Conservation (phyloP, 2,113 vertebrate species). For the Vimba vimba region DNA sequence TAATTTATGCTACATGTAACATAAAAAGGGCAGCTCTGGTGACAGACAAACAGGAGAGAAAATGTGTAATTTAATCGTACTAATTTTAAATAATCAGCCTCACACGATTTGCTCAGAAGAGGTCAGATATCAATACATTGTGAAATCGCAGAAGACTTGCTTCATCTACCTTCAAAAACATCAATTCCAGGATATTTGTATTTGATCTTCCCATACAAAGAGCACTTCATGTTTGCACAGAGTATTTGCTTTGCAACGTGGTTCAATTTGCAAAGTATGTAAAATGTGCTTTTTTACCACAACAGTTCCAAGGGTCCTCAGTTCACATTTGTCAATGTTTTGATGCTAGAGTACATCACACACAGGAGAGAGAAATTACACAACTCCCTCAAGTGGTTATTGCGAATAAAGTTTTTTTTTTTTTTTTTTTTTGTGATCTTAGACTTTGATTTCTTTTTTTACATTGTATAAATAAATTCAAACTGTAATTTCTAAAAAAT, state of each 20-base stretch:
- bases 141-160: not conserved
- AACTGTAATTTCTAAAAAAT: no score
- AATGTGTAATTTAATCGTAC: no score
- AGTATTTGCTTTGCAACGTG: not conserved
- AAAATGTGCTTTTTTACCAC: not conserved
- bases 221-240: conserved; percentile 18
- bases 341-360: not conserved
- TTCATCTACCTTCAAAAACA: not conserved
- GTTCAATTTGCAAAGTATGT: not conserved
- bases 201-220: conserved; percentile 16
- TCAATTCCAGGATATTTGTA: conserved; percentile 3
- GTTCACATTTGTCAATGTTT: not conserved
- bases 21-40: not conserved
- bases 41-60: not conserved
- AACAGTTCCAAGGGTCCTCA: not conserved
- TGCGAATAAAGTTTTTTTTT: not conserved
- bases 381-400: not conserved
- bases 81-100: not conserved
- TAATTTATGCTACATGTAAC: no score
- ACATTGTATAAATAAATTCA: no score
- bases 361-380: not conserved
- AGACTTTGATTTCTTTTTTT: not conserved
- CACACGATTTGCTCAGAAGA: not conserved
- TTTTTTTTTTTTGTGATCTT: not conserved
- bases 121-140: not conserved